phyloP scores from a whole-genome alignment of 2,888 invertebrate species.

The Chrysina gloriosa region DNA sequence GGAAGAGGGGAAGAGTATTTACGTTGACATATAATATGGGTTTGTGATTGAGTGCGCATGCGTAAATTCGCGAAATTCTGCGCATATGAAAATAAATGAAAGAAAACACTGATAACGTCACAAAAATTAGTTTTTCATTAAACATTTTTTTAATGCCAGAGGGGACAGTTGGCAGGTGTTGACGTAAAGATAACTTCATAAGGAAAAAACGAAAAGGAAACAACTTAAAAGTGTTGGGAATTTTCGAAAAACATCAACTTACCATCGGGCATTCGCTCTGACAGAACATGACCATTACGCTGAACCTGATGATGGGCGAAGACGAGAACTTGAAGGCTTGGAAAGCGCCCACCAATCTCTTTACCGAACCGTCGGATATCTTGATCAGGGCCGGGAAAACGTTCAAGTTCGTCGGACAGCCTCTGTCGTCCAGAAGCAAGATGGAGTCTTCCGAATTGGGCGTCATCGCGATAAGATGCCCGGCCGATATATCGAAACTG shows the following conservation, averaged over 20 bases:
- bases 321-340: slow-evolving; percentile 90
- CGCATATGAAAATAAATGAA: too few relatives aligned
- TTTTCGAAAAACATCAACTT: slow-evolving; percentile 51
- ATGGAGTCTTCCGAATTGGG: slow-evolving; percentile 79
- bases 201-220: too few relatives aligned
- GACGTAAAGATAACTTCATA: too few relatives aligned
- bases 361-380: slow-evolving; percentile 57
- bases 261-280: slow-evolving; percentile 76
- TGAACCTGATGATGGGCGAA: slow-evolving; percentile 84
- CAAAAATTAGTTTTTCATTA: too few relatives aligned
- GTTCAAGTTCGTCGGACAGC: slow-evolving; percentile 81
- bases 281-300: slow-evolving; percentile 86
- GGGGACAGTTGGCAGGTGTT: too few relatives aligned
- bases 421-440: slow-evolving; percentile 78
- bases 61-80: too few relatives aligned
- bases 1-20: too few relatives aligned
- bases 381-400: slow-evolving; percentile 68
- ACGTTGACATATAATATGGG: too few relatives aligned
- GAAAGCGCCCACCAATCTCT: slow-evolving; percentile 72
- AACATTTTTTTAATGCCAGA: too few relatives aligned
- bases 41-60: too few relatives aligned
- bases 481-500: slow-evolving; percentile 76
- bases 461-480: slow-evolving; percentile 84
- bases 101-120: too few relatives aligned
- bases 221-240: not conserved